phyloP scores from a whole-genome alignment of 1,140 invertebrate species.

The Drosophila carrolli region DNA sequence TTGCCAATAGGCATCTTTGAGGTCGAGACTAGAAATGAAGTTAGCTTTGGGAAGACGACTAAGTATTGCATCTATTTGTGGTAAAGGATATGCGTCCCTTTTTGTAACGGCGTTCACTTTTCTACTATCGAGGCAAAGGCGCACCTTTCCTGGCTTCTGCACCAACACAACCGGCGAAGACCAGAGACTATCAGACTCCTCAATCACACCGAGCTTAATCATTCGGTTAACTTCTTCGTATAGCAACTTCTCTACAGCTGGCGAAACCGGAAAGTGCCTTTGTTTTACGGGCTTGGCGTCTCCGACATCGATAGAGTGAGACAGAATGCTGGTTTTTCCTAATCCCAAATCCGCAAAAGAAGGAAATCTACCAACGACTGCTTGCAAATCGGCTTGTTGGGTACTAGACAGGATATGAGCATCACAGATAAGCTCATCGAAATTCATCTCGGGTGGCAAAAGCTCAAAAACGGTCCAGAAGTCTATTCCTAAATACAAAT shows the following conservation, averaged over 20 bases:
- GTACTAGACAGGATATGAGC: background rate
- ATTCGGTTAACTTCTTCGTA: no score
- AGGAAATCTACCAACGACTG: no score
- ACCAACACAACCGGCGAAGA: no score
- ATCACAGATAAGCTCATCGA: background rate
- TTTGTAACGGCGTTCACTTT: background rate
- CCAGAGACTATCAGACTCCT: no score
- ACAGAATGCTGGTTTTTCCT: background rate
- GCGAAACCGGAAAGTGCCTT: no score
- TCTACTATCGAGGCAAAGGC: conserved; percentile 1
- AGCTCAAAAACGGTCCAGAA: background rate
- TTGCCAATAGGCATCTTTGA: background rate
- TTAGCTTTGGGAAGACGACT: no score
- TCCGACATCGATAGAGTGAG: conserved; percentile 1
- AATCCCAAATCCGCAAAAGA: background rate
- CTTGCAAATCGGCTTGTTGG: no score
- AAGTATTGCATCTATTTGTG: no score
- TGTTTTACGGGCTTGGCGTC: background rate
- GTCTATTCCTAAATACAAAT: background rate
- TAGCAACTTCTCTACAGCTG: no score
- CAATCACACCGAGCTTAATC: no score
- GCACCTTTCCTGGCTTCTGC: background rate
- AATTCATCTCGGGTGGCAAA: background rate
- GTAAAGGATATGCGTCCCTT: no score
- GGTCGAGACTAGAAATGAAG: no score